A percentile compares a stretch with the other conserved stretches of the same genome.
phyloP scores from a whole-genome alignment of 1,140 invertebrate genomes.

The Caenorhabditis latens region DNA sequence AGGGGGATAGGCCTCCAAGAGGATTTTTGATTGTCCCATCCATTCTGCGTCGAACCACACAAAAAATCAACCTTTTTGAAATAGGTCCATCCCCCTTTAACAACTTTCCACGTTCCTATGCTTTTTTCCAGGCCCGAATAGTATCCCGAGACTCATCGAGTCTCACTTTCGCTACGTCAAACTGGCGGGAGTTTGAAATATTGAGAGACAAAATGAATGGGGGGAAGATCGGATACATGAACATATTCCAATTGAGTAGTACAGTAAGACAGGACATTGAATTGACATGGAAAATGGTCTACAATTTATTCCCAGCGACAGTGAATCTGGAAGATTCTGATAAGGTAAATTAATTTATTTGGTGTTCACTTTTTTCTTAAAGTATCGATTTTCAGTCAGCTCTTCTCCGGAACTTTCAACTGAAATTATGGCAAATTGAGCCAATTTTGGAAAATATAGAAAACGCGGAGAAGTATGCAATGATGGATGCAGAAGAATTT shows the following conservation, averaged over 20 bases:
- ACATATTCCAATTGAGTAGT: background rate
- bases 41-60: too few species aligned
- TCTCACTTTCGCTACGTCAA: background rate
- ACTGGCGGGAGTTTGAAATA: conserved; percentile 1
- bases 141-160: background rate
- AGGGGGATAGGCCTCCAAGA: too few species aligned
- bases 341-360: background rate
- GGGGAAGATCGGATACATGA: background rate
- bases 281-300: background rate
- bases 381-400: background rate
- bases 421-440: background rate
- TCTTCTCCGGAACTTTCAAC: background rate
- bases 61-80: too few species aligned
- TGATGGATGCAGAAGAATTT: background rate
- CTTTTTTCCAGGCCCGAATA: background rate
- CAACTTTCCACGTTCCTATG: too few species aligned
- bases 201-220: background rate
- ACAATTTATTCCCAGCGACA: background rate
- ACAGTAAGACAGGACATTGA: background rate
- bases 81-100: too few species aligned
- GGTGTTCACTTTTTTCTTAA: background rate
- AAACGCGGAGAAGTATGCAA: background rate
- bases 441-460: background rate
- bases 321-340: background rate
- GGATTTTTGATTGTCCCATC: too few species aligned